Evolutionary conservation across 2,113 vertebrate genomes (phyloP).

Genomic region (Eonycteris spelaea): DNA sequence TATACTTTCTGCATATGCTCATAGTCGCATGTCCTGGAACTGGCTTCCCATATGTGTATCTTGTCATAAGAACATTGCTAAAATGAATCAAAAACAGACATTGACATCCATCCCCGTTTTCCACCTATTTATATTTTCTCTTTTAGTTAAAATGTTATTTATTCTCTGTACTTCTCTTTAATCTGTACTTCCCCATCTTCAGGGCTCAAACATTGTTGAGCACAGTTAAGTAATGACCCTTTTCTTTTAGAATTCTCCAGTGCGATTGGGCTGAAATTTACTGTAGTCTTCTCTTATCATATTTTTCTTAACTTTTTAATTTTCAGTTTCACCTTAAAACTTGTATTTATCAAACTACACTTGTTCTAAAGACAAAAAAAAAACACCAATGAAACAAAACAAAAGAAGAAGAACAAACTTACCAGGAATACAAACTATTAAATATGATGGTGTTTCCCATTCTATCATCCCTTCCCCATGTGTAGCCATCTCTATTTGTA

Average conservation of each 20-base stretch:
- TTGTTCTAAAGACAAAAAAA: not conserved
- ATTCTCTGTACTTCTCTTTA: not conserved
- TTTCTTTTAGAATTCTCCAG: not conserved
- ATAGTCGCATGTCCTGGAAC: constrained; percentile 75
- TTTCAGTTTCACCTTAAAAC: not conserved
- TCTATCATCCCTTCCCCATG: not conserved
- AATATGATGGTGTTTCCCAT: not conserved
- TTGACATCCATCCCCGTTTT: not conserved
- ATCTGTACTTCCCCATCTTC: not conserved
- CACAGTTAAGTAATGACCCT: not conserved
- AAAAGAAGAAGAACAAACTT: not conserved
- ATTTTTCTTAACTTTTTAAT: not conserved
- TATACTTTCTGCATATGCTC: constrained; percentile 77
- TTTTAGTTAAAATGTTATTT: not conserved
- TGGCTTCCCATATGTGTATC: constrained; percentile 84
- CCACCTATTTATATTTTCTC: not conserved
- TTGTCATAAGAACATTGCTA: constrained; percentile 63
- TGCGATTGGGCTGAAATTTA: not conserved
- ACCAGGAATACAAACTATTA: not conserved
- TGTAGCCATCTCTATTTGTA: not conserved
- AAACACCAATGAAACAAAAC: not conserved
- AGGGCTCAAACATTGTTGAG: not conserved
- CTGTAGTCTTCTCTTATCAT: not conserved
- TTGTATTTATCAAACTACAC: not conserved
- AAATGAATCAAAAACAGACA: not conserved